Conservation (phyloP, 1,140 invertebrate species). For the Ceratosolen fusciceps region DNA sequence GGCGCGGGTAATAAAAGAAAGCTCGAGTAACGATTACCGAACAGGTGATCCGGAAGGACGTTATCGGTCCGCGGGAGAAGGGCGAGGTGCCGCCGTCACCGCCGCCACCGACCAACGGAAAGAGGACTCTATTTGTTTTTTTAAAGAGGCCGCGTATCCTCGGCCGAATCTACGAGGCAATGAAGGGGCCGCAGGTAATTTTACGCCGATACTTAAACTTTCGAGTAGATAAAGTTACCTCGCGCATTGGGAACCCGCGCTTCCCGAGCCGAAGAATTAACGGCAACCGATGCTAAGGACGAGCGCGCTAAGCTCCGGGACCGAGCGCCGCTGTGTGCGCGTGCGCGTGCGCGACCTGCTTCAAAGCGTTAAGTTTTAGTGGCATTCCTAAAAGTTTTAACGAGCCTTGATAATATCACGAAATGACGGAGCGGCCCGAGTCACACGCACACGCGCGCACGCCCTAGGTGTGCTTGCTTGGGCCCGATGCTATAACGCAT, state of each 20-base stretch:
- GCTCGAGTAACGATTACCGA: not conserved
- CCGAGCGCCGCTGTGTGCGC: too few relatives aligned
- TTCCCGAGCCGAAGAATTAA: slow-evolving; percentile 38
- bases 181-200: slow-evolving; percentile 26
- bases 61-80: not conserved
- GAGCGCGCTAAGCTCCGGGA: too few relatives aligned
- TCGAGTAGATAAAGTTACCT: slow-evolving; percentile 38
- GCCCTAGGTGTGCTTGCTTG: not conserved
- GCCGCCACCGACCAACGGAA: not conserved
- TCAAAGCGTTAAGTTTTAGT: slow-evolving; percentile 33
- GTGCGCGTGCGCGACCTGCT: slow-evolving; percentile 12
- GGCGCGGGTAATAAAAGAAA: not conserved
- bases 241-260: slow-evolving; percentile 15
- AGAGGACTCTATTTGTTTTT: slow-evolving; percentile 32
- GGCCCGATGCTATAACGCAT: not conserved
- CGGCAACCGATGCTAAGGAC: slow-evolving; percentile 30
- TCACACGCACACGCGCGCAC: not conserved
- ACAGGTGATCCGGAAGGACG: not conserved
- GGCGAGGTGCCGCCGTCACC: too few relatives aligned
- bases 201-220: slow-evolving; percentile 47
- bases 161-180: slow-evolving; percentile 30
- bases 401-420: slow-evolving; percentile 40
- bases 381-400: slow-evolving; percentile 47
- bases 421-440: slow-evolving; percentile 10
- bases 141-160: not conserved